Evolutionary conservation across 2,888 invertebrate genomes (phyloP), one percentile per base, ranked within the genome.

Genomic region (Exephanes ischioxanthus): DNA sequence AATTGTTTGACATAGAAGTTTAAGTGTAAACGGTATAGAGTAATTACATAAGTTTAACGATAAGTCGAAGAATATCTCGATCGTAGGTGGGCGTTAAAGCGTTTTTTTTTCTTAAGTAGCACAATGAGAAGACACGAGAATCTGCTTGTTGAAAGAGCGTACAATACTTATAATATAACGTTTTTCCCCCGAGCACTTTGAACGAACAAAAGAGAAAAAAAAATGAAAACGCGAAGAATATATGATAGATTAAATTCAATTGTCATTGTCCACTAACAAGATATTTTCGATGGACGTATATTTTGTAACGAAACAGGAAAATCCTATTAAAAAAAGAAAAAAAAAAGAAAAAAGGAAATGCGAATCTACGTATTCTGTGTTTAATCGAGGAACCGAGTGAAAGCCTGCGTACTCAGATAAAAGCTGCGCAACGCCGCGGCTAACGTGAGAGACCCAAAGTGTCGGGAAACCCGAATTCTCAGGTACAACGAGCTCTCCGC

Each of bases 211-310:
- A 58, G 51, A 71, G 86, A 71, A 70, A 53, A 87, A 66, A 83
- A 84, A 77, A 79, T 79, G 77, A 89, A 30, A 66, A 68, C 48
- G 48, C 61, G 86, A 73, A 67, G 63, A 87, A 63, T 80, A 83
- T 87, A 77, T 77, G 85, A 87, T 72, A 83, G 87, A 88, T 83
- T 80, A 84, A 88, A 88, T 81, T 87, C 70, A 88, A 85, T 87
- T 81, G 77, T 85, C 87, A 71, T 88, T 88, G 89, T 90, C 90
- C 88, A 89, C 58, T 76, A 86, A 86, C 75, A 79, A 84, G 84
- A 89, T 87, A 90, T 90, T 91, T 91, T 89, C 86, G 84, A 89
- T 84, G 83, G 84, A 83, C 86, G 79, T 88, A 90, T 91, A 90
- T 91, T 91, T 92, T 92, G 85, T 90, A 89, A 90, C 11, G 80